These are phyloP conservation scores for Gephyroberyx darwinii DNA, from an alignment of 2,797 vertebrate genomes.

Conservation along the genomic window DNA sequence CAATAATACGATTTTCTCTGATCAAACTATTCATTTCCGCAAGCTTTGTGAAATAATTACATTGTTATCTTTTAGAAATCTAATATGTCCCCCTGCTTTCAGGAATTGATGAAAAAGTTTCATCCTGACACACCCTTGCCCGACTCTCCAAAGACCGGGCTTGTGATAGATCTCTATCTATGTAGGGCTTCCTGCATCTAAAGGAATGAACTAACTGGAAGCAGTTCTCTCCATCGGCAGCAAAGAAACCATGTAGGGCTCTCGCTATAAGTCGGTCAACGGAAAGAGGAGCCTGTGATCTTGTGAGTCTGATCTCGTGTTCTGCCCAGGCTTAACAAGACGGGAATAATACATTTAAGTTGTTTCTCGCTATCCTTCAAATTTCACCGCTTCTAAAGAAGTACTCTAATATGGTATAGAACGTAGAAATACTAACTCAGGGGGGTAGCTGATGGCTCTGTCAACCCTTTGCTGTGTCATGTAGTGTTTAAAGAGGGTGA, in stretches of 20 bases:
- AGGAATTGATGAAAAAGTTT: constrained; percentile 29
- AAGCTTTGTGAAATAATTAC: constrained; percentile 30
- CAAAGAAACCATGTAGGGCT: constrained; percentile 20
- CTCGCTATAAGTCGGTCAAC: constrained; percentile 14
- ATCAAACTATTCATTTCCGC: constrained; percentile 25
- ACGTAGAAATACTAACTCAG: constrained; percentile 74
- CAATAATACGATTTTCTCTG: constrained; percentile 17
- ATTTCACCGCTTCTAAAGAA: constrained; percentile 44
- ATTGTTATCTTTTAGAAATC: constrained; percentile 37
- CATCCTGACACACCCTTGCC: constrained; percentile 33
- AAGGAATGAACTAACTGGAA: constrained; percentile 52
- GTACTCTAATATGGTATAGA: constrained; percentile 23
- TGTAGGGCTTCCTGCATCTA: constrained; percentile 53
- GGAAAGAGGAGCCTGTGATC: not conserved
- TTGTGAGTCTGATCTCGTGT: constrained; percentile 28
- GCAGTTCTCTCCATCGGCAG: constrained; percentile 25
- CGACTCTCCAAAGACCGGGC: constrained; percentile 47
- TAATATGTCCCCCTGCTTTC: constrained; percentile 35
- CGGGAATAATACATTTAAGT: constrained; percentile 25
- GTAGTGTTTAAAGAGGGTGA: constrained; percentile 73
- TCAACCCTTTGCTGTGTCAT: constrained; percentile 73
- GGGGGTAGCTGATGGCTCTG: constrained; percentile 82
- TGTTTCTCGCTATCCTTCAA: constrained; percentile 44
- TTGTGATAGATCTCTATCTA: constrained; percentile 61
- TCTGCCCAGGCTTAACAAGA: constrained; percentile 32